These are phyloP conservation scores for Drosophila murphyi DNA, from an alignment of 1,140 invertebrate species.

Conservation along the genomic window DNA sequence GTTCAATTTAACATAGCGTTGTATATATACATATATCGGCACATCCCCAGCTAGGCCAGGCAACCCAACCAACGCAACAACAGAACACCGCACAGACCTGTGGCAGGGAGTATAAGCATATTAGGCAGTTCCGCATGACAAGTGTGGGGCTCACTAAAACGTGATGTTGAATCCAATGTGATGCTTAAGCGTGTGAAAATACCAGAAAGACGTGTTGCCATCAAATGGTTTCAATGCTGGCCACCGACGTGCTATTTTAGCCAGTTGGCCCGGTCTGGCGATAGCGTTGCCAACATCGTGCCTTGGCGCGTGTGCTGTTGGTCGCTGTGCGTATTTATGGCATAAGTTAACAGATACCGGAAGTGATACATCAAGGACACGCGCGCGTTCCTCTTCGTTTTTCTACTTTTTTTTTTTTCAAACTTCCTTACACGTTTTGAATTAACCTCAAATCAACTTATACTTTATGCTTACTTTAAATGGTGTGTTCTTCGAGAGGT, in stretches of 20 bases:
- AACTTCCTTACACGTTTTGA: conserved; percentile 58
- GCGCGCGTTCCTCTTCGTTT: conserved; percentile 2
- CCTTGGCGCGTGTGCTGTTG: conserved; percentile 69
- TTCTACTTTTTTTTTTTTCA: conserved; percentile 35
- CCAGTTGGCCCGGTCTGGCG: conserved; percentile 18
- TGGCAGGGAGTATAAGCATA: conserved; percentile 65
- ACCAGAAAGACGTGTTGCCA: conserved; percentile 84
- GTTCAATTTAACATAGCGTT: conserved; percentile 55
- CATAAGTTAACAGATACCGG: conserved; percentile 79
- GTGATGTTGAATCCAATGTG: conserved; percentile 84
- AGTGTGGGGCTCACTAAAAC: conserved; percentile 67
- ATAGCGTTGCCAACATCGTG: conserved; percentile 26
- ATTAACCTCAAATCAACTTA: conserved; percentile 65
- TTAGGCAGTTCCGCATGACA: conserved; percentile 55
- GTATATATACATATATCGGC: conserved; percentile 13
- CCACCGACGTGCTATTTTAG: conserved; percentile 38
- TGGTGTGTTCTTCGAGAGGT: background rate
- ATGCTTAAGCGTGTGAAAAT: conserved; percentile 84
- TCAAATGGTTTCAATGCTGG: conserved; percentile 71
- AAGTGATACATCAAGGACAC: conserved; percentile 82
- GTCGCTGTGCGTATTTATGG: conserved; percentile 74
- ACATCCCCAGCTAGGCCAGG: conserved; percentile 2
- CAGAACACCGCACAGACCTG: conserved; percentile 6
- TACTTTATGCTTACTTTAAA: conserved; percentile 1
- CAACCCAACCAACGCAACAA: conserved; percentile 9